These are phyloP conservation scores for Cecidostiba fungosa DNA, from an alignment of 2,888 invertebrate species.

Conservation along the genomic window DNA sequence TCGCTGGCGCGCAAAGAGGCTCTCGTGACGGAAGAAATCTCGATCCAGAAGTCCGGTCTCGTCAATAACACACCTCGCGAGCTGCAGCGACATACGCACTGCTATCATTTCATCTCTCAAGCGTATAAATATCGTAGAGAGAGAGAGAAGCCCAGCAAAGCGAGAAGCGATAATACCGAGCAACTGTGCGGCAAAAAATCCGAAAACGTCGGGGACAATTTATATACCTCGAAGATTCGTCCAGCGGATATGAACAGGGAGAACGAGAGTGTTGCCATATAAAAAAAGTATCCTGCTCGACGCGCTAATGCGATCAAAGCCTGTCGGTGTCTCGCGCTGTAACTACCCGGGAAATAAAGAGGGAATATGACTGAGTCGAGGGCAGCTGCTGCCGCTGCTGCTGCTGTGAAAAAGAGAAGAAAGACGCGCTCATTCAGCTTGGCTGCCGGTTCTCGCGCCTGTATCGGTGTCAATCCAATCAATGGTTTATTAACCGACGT, in stretches of 20 bases:
- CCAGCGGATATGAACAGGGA: background rate
- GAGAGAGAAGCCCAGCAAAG: background rate
- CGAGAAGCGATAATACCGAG: slow-evolving; percentile 25
- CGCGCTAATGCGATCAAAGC: slow-evolving; percentile 51
- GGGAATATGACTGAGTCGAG: slow-evolving; percentile 34
- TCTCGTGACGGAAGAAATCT: background rate
- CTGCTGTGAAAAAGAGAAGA: background rate
- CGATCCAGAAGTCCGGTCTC: background rate
- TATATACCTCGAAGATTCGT: slow-evolving; percentile 25
- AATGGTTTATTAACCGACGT: slow-evolving; percentile 78
- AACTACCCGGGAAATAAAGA: slow-evolving; percentile 26
- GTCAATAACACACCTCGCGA: slow-evolving; percentile 24
- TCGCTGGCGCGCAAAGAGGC: no score
- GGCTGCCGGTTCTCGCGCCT: slow-evolving; percentile 66
- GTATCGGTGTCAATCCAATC: slow-evolving; percentile 78
- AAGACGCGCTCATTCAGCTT: slow-evolving; percentile 72
- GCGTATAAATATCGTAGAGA: slow-evolving; percentile 34
- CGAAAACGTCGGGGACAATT: slow-evolving; percentile 44
- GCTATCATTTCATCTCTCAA: slow-evolving; percentile 51
- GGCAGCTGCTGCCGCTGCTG: background rate
- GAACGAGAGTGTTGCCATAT: background rate
- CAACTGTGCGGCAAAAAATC: slow-evolving; percentile 14
- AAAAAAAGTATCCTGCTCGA: background rate
- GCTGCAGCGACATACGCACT: background rate
- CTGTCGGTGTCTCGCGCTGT: background rate